Conservation (phyloP, 2,888 invertebrate genomes). For the Athalia rosae region DNA sequence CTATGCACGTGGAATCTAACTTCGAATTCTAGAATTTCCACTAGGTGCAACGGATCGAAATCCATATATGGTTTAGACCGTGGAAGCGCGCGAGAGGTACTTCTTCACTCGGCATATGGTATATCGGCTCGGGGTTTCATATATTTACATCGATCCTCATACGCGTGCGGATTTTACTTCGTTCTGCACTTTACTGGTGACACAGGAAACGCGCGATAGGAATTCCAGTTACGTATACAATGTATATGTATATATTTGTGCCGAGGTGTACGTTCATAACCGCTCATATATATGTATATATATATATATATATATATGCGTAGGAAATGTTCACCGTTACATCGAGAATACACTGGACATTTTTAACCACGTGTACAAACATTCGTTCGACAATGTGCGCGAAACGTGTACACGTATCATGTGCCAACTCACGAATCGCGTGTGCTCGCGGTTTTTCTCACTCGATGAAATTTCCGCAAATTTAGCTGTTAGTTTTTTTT, state of each 20-base stretch:
- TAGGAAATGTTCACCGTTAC: background rate
- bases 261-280: slow-evolving; percentile 10
- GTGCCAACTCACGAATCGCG: background rate
- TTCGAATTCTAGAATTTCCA: too few species aligned
- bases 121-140: background rate
- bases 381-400: background rate
- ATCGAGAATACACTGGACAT: slow-evolving; percentile 9
- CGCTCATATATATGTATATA: slow-evolving; percentile 19
- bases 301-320: too few species aligned
- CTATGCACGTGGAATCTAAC: too few species aligned
- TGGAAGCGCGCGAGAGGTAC: slow-evolving; percentile 7
- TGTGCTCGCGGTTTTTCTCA: background rate
- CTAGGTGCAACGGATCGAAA: too few species aligned
- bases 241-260: too few species aligned
- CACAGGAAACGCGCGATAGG: slow-evolving; percentile 38
- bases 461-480: too few species aligned
- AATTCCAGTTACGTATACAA: background rate
- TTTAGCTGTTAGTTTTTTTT: too few species aligned
- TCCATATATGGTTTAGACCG: slow-evolving; percentile 6
- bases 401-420: too few species aligned
- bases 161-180: slow-evolving; percentile 49
- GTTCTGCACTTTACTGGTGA: slow-evolving; percentile 45
- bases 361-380: background rate
- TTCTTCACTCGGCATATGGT: slow-evolving; percentile 4
- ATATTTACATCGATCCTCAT: slow-evolving; percentile 48